Evolutionary conservation across 2,888 invertebrate species (phyloP).

Genomic region (Latrodectus elegans): DNA sequence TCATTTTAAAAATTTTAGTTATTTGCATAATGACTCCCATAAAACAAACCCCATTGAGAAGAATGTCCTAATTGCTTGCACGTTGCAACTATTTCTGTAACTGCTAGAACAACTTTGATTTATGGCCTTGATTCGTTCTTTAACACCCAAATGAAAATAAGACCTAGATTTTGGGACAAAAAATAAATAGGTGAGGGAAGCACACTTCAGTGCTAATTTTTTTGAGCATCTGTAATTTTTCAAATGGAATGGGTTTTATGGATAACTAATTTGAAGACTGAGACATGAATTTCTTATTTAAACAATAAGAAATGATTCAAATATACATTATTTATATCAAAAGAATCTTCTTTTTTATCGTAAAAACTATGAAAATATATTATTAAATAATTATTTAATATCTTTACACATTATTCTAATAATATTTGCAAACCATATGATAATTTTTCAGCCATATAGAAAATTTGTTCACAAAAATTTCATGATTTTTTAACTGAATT

Average conservation of each 20-base stretch:
- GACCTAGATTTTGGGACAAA: slow-evolving; percentile 1
- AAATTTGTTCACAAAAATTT: too few relatives aligned
- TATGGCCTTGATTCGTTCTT: slow-evolving; percentile 31
- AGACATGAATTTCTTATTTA: neutral
- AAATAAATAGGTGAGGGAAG: neutral
- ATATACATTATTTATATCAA: neutral
- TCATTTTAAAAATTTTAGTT: slow-evolving; percentile 44
- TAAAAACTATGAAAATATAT: too few relatives aligned
- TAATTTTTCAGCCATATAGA: too few relatives aligned
- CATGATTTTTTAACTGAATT: too few relatives aligned
- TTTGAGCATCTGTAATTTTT: neutral
- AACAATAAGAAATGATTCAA: neutral
- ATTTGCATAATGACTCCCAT: slow-evolving; percentile 56
- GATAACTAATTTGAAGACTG: neutral
- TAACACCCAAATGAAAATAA: slow-evolving; percentile 42
- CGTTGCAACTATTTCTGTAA: slow-evolving; percentile 11
- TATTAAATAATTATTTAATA: too few relatives aligned
- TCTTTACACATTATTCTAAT: too few relatives aligned
- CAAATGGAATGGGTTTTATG: neutral
- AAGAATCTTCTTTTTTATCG: too few relatives aligned
- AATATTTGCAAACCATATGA: too few relatives aligned
- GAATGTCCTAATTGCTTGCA: slow-evolving; percentile 47
- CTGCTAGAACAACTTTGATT: slow-evolving; percentile 50
- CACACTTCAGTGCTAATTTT: neutral
- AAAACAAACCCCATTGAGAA: slow-evolving; percentile 47